Evolutionary conservation across 2,888 invertebrate genomes (phyloP).

Genomic region (Tupiocoris notatus): DNA sequence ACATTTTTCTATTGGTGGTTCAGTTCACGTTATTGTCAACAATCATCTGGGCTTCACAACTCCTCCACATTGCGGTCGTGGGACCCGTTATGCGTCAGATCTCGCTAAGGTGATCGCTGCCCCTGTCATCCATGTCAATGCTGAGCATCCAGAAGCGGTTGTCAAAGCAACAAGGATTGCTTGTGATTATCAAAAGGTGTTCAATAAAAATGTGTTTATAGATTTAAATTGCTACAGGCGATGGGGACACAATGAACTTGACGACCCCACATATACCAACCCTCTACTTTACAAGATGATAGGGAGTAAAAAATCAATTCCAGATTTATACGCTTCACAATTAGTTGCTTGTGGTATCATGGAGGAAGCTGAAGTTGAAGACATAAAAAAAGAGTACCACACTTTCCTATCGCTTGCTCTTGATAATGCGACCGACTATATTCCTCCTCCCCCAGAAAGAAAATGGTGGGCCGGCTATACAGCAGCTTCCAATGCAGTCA

Average conservation of each 20-base stretch:
- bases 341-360: conserved; percentile 65
- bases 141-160: conserved; percentile 75
- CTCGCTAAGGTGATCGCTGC: conserved; percentile 84
- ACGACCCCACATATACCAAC: conserved; percentile 96
- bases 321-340: conserved; percentile 72
- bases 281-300: conserved; percentile 82
- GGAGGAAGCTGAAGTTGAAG: conserved; percentile 61
- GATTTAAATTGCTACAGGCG: conserved; percentile 89
- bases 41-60: conserved; percentile 90
- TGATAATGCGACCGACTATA: conserved; percentile 60
- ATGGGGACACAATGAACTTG: conserved; percentile 97
- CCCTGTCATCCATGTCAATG: conserved; percentile 95
- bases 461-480: conserved; percentile 54
- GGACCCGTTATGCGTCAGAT: conserved; percentile 82
- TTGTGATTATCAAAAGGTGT: conserved; percentile 81
- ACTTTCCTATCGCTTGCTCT: conserved; percentile 67
- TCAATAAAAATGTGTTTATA: conserved; percentile 87
- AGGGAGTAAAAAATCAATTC: conserved; percentile 67
- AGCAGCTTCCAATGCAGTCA: conserved; percentile 71
- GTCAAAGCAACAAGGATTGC: conserved; percentile 66
- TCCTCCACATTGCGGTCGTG: conserved; percentile 75
- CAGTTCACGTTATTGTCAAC: conserved; percentile 89
- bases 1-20: conserved; percentile 89
- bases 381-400: conserved; percentile 63
- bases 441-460: conserved; percentile 11